phyloP scores from a whole-genome alignment of 2,113 vertebrate species.

The Zosterops lateralis region DNA sequence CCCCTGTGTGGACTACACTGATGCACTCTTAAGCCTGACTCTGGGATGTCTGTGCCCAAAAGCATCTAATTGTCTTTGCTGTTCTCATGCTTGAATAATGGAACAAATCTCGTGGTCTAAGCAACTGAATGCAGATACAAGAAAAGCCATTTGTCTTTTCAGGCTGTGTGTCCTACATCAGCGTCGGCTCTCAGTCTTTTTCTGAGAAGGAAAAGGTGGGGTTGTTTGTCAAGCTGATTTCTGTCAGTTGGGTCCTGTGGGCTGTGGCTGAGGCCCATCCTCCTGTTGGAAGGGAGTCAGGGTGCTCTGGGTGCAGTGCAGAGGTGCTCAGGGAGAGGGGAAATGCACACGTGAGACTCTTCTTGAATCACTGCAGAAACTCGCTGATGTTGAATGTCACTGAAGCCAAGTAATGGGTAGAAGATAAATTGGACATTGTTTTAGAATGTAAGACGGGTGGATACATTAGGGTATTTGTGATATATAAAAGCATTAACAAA shows the following conservation, averaged over 20 bases:
- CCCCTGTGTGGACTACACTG: rapidly evolving
- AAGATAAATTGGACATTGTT: background rate
- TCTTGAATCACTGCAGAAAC: background rate
- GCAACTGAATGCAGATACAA: background rate
- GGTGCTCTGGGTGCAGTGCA: background rate
- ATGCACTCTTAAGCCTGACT: background rate
- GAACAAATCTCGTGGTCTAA: background rate
- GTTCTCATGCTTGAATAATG: background rate
- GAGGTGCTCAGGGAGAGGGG: background rate
- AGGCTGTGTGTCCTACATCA: background rate
- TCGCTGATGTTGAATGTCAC: background rate
- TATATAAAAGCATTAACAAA: background rate
- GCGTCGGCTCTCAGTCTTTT: rapidly evolving
- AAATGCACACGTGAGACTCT: rapidly evolving
- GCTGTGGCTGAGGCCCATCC: background rate
- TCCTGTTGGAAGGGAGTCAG: background rate
- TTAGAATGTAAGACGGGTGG: background rate
- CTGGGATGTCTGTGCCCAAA: background rate
- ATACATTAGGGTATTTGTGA: background rate
- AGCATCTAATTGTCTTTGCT: background rate
- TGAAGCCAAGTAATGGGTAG: background rate
- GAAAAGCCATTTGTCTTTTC: background rate
- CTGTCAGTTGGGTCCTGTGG: background rate
- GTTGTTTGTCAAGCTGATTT: background rate
- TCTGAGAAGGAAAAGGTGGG: background rate